Base-by-base conservation (phyloP, 2,888 invertebrate genomes). In the Smittia aterrima region DNA sequence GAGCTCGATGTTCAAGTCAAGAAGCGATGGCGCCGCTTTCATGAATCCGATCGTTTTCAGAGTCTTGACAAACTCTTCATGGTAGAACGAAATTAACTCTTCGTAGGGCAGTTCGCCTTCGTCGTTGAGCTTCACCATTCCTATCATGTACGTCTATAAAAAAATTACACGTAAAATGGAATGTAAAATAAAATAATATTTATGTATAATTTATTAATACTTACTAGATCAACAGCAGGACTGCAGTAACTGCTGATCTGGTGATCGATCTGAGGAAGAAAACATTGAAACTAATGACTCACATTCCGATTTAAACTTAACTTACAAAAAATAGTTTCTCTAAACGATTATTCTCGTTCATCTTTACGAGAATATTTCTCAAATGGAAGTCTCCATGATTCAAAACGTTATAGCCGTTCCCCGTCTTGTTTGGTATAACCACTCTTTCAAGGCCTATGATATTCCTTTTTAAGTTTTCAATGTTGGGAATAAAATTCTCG, bases 301-400 rank as follows among this genome's bases (percentile, higher is more conserved):
- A 16, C n/a, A n/a, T n/a, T n/a, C n/a, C n/a, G n/a, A n/a, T n/a
- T n/a, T n/a, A n/a, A n/a, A n/a, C n/a, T n/a, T n/a, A n/a, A n/a
- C n/a, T n/a, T n/a, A 16, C 18, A 53, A n/a, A 53, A 16, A 2
- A 13, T 16, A 53, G 18, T 3, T 18, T 13, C 18, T 53, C 16
- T 11, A 53, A 53, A 11, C 78, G 77, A 3, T 81, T 76, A 75
- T 78, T 79, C 38, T 79, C 80, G 62, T 78, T 75, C 13, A 81
- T 81, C 22, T 79, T 79, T 75, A 82, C 82, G 78, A 83, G 79
- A 78, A 83, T 81, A 77, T 83, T 83, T 75, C 82, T 82, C 6
- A 80, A 77, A 81, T 82, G 82, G 16, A 82, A 78, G 77, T 83
- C 83, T 7, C 83, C 83, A 75, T 83, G 83, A 77, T 82, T 82